Evolutionary conservation across 2,888 invertebrate genomes (phyloP).

Genomic region (Hypolimnas misippus): DNA sequence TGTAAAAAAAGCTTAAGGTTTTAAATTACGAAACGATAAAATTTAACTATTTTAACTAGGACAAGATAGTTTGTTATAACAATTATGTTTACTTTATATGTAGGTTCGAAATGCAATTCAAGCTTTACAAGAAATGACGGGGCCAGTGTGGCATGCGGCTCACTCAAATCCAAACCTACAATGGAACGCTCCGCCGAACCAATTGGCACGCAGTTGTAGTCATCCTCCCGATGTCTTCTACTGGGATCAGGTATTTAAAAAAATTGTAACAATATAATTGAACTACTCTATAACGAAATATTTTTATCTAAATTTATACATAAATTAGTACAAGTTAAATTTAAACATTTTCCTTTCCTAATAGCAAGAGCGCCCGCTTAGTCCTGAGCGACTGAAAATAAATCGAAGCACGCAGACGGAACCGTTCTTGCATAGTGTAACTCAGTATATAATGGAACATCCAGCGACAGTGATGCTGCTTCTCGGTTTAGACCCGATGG

Average conservation of each 20-base stretch:
- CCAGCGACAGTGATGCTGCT: constrained; percentile 89
- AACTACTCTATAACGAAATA: too few species aligned
- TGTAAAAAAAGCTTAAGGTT: neutral
- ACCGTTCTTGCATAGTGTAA: constrained; percentile 83
- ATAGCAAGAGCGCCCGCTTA: constrained; percentile 72
- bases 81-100: constrained; percentile 13
- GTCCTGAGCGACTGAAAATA: constrained; percentile 71
- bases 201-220: constrained; percentile 90
- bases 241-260: constrained; percentile 84
- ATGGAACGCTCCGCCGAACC: constrained; percentile 79
- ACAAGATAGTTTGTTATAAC: too few species aligned
- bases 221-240: constrained; percentile 94
- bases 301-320: too few species aligned
- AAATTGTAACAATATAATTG: neutral
- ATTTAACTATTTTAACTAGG: too few species aligned
- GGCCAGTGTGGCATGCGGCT: constrained; percentile 88
- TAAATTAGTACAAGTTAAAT: too few species aligned
- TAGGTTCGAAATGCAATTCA: constrained; percentile 93
- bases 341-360: constrained; percentile 33
- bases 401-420: constrained; percentile 86
- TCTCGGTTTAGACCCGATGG: constrained; percentile 88
- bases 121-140: constrained; percentile 92
- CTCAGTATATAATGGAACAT: constrained; percentile 88
- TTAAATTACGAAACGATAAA: too few species aligned
- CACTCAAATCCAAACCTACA: constrained; percentile 92